These are phyloP conservation scores for Phrynocephalus guinanensis DNA, from an alignment of 2,797 vertebrate genomes.

Conservation along the genomic window DNA sequence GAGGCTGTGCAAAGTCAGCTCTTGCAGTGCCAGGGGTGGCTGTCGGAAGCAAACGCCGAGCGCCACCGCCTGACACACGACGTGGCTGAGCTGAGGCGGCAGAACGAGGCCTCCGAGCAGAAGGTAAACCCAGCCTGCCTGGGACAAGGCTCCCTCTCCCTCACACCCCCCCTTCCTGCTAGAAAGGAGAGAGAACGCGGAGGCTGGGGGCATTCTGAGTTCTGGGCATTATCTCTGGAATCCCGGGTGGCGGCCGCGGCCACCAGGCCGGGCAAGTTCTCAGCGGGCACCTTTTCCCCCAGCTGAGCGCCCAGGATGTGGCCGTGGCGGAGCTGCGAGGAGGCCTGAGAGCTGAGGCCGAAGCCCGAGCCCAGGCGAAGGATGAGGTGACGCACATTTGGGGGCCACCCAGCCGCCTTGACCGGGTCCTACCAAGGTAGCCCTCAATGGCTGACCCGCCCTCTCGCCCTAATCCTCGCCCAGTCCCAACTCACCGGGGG, in stretches of 20 bases:
- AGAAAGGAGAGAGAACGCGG: background rate
- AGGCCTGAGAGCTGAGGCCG: slow-evolving; percentile 67
- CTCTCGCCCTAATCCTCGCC: no score
- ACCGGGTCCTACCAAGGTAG: background rate
- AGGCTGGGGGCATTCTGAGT: background rate
- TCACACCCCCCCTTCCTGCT: no score
- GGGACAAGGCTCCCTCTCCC: background rate
- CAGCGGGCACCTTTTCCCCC: slow-evolving; percentile 43
- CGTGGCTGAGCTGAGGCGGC: slow-evolving; percentile 54
- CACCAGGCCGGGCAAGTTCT: no score
- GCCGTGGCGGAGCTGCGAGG: slow-evolving; percentile 68
- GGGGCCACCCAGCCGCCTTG: background rate
- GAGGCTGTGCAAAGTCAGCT: slow-evolving; percentile 34
- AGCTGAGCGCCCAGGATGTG: slow-evolving; percentile 73
- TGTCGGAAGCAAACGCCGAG: slow-evolving; percentile 37
- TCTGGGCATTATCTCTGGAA: slow-evolving; percentile 32
- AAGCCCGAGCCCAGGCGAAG: slow-evolving; percentile 54
- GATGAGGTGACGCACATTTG: slow-evolving; percentile 65
- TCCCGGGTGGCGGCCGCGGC: background rate
- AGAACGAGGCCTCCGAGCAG: slow-evolving; percentile 10
- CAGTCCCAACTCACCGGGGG: no score
- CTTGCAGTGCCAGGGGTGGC: slow-evolving; percentile 37
- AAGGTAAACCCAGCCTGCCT: no score
- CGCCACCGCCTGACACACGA: slow-evolving; percentile 47
- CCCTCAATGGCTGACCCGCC: no score